A percentile compares a stretch with the other conserved stretches of the same genome.
Evolutionary conservation across 2,797 vertebrate genomes (phyloP).

Genomic region (Gymnoscopelus braueri): DNA sequence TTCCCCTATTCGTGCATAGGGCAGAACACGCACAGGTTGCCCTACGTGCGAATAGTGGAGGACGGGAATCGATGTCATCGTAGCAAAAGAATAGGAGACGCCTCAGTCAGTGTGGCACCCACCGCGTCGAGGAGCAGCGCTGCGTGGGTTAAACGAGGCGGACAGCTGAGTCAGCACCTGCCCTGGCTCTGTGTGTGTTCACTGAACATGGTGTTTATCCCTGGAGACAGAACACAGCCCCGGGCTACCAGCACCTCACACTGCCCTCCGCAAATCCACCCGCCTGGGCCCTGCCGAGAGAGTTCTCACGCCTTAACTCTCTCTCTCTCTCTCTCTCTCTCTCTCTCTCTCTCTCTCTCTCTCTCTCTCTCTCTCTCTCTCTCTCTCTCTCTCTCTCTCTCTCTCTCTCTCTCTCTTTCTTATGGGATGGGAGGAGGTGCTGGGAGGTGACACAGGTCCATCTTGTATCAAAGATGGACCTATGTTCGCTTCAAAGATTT

Average conservation of each 20-base stretch:
- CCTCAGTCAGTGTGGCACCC: conserved; percentile 34
- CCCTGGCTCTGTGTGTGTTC: conserved; percentile 69
- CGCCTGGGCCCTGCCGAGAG: conserved; percentile 34
- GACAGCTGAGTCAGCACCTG: conserved; percentile 79
- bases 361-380: not conserved
- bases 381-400: too few relatives aligned
- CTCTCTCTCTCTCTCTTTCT: too few relatives aligned
- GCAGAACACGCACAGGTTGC: too few relatives aligned
- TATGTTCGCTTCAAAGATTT: too few relatives aligned
- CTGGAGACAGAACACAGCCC: conserved; percentile 64
- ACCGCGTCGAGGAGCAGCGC: conserved; percentile 44
- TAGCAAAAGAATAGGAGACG: conserved; percentile 7
- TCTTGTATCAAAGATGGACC: too few relatives aligned
- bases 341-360: conserved; percentile 5
- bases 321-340: conserved; percentile 28
- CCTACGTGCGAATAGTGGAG: not conserved
- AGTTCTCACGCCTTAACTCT: conserved; percentile 54
- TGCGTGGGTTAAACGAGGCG: conserved; percentile 67
- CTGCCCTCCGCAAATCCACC: conserved; percentile 48
- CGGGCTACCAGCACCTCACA: conserved; percentile 45
- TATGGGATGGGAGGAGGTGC: too few relatives aligned
- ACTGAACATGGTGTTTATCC: conserved; percentile 69
- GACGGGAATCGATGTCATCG: not conserved
- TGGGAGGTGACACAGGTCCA: too few relatives aligned
- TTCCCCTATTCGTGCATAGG: too few relatives aligned